Evolutionary conservation across 2,888 invertebrate genomes (phyloP), one percentile per base, ranked within the genome.

Genomic region (Muschampia staudingeri): DNA sequence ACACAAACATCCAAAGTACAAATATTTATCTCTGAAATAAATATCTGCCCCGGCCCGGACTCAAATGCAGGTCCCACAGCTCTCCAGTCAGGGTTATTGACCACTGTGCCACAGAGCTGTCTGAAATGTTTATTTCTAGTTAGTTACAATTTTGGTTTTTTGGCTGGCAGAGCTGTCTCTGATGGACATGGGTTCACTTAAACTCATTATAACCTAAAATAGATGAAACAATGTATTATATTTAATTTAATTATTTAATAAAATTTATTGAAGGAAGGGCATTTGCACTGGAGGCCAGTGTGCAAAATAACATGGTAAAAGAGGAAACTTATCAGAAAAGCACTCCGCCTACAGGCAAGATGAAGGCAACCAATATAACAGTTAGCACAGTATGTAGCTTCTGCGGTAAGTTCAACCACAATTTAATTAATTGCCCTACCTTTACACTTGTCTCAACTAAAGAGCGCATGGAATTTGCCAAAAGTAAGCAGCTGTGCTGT

Each of bases 341-440:
- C n/a, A 52, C 0, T 1, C 8, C 69, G 12, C 37, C n/a, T n/a
- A n/a, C 69, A 37, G 8, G 14, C 37, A 34, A 44, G 48, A 25
- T 72, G n/a, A 25, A 44, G 6, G 42, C 30, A 72, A 14, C 44
- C 44, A 72, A 72, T 16, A 11, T 48, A 44, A 25, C 30, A 6
- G n/a, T 14, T 3, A 44, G 48, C 11, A 25, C 42, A 48, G 72
- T 25, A 72, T 72, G 72, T 16, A 19, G 44, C 12, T 72, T 72
- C 44, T 72, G 72, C 4, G 72, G 72, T 72, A 72, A 72, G 44
- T 40, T 11, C 0, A 30, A 19, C 48, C 72, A 72, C 48, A 72
- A 48, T 30, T 72, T 72, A 30, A 48, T 48, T 25, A 72, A 48
- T 25, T 72, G 72, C 19, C 48, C 72, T 16, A 48, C 14, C 25